Evolutionary conservation across 2,113 vertebrate genomes (phyloP).

Genomic region (Mugil cephalus): DNA sequence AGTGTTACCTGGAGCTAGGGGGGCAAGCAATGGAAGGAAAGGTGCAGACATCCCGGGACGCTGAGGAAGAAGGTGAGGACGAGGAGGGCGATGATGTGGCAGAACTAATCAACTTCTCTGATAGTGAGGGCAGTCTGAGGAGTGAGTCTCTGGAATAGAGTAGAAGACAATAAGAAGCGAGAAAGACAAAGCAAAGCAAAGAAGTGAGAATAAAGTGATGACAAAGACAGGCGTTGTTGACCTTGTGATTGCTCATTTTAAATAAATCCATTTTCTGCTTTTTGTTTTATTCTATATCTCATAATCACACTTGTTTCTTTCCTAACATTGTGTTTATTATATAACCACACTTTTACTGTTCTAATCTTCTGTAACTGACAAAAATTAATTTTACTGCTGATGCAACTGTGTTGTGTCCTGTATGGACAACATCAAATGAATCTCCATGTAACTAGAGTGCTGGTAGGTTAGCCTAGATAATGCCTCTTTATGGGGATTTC

Average conservation of each 20-base stretch:
- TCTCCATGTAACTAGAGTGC: no score
- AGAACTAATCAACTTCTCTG: conserved; percentile 71
- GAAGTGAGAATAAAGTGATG: not conserved
- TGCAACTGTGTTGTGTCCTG: no score
- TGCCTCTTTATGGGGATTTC: no score
- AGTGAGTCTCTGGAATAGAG: conserved; percentile 69
- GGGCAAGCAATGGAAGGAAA: conserved; percentile 57
- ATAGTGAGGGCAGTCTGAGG: conserved; percentile 69
- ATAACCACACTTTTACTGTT: no score
- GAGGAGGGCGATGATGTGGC: conserved; percentile 60
- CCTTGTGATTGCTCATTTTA: not conserved
- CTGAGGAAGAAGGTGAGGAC: conserved; percentile 64
- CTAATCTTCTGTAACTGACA: no score
- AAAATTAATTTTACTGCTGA: no score
- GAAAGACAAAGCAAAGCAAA: not conserved
- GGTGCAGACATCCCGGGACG: conserved; percentile 41
- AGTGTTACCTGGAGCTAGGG: conserved; percentile 73
- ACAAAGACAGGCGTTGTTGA: no score
- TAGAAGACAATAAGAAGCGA: not conserved
- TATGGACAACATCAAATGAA: no score
- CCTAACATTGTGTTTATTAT: no score
- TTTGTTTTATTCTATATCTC: no score
- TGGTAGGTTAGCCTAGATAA: no score
- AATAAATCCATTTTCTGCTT: conserved; percentile 9
- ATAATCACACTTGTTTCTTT: no score